phyloP scores from a whole-genome alignment of 2,797 vertebrate genomes.

The Melanogrammus aeglefinus region DNA sequence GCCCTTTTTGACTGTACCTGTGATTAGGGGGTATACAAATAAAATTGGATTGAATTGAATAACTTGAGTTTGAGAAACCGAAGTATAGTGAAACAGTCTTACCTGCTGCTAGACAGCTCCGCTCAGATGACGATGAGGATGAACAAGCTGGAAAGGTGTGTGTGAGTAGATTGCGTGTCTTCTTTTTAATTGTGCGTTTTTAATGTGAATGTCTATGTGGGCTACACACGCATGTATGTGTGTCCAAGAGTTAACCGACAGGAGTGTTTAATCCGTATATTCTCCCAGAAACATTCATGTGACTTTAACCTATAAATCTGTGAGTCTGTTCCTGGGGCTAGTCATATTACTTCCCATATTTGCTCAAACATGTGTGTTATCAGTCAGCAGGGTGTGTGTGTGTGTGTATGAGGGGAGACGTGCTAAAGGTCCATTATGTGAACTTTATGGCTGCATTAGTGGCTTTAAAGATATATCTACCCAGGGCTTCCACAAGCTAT shows the following conservation, averaged over 20 bases:
- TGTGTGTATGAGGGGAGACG: conserved; percentile 33
- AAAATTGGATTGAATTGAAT: too few relatives aligned
- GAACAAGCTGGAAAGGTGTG: conserved; percentile 3
- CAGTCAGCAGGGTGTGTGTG: conserved; percentile 14
- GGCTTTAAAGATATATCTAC: conserved; percentile 52
- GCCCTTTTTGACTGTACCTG: too few relatives aligned
- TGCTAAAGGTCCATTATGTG: conserved; percentile 45
- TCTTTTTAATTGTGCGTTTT: neutral
- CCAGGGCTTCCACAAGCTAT: neutral
- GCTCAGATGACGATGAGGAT: conserved; percentile 38
- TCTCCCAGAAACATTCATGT: neutral
- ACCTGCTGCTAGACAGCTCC: conserved; percentile 45
- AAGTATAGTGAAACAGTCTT: conserved; percentile 27
- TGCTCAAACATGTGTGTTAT: conserved; percentile 21
- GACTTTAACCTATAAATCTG: neutral
- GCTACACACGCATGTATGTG: neutral
- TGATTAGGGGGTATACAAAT: too few relatives aligned
- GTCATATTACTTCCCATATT: neutral
- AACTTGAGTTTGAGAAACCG: neutral
- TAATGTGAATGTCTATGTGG: neutral
- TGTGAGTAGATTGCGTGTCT: neutral
- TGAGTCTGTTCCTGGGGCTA: neutral
- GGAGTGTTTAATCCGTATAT: neutral
- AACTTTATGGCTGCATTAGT: conserved; percentile 47
- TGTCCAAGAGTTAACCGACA: neutral